Base-by-base conservation (phyloP, 30 jellyfish, hydroid and myxozoan genomes). In the Clytia hemisphaerica region DNA sequence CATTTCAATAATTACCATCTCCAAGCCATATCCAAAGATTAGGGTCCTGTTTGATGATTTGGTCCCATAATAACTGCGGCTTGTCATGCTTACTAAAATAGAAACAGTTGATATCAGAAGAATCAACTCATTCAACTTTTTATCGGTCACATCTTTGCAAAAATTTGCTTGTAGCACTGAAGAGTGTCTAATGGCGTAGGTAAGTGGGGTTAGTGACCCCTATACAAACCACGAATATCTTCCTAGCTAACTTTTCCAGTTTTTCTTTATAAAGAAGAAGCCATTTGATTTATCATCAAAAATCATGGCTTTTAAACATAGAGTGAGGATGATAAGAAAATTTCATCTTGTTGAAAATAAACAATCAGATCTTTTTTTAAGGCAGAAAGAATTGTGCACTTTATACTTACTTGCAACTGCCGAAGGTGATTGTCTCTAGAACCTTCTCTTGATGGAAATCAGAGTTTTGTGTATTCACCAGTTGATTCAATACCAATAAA, bases 21-120 rank as follows among this genome's bases (percentile, higher is more conserved):
- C 96, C 96, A 51, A 85, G 85, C 96, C 96, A 85, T 9, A 85
- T 73, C 96, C 96, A 85, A 22, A 85, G 28, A 71, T 85, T 94
- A 45, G 96, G 96, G 37, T 79, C 58, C 45, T 85, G 92, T 2
- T 72, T 67, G 4, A 73, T 5, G 2, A 85, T 46, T 14, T 49
- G 55, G 28, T 31, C 57, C 96, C 96, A 85, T 29, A 85, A 66
- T 45, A 94, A 94, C 61, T 85, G 96, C 28, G 49, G 44, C 48
- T 51, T 63, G 12, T 72, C 82, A 32, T 78, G 86, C 32, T 85
- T 78, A 59, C 96, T 85, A 54, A 6, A 77, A 60, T 24, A 15
- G 31, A 66, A 32, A 16, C 5, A 16, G 6, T 3, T 51, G 40
- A 4, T 30, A 14, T 14, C 6, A n/a, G 0, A 5, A 47, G 28